Evolutionary conservation across 2,113 vertebrate species (phyloP).

Genomic region (Otocyon megalotis): DNA sequence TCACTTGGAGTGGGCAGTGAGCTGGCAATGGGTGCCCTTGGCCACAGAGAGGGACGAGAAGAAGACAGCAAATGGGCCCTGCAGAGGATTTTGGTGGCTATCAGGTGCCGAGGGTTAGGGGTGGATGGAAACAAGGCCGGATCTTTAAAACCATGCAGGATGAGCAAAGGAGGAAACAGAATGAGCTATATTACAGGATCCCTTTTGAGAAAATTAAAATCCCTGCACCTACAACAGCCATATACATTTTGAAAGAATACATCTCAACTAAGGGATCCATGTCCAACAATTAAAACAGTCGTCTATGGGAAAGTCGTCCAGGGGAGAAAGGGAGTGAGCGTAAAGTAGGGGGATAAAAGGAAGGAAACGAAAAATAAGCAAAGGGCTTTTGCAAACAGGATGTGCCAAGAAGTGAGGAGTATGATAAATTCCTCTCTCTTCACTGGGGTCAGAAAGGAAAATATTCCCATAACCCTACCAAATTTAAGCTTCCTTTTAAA

Average conservation of each 20-base stretch:
- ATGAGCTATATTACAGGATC: neutral
- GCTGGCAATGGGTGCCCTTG: neutral
- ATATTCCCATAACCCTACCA: neutral
- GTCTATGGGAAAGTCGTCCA: neutral
- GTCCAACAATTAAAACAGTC: neutral
- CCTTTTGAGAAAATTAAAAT: neutral
- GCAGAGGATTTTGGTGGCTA: neutral
- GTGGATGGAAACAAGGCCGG: accelerated
- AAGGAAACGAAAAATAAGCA: neutral
- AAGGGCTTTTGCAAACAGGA: neutral
- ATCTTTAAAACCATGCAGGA: neutral
- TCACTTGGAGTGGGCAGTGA: too few relatives aligned
- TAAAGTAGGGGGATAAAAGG: too few relatives aligned
- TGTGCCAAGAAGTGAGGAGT: too few relatives aligned
- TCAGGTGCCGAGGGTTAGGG: accelerated
- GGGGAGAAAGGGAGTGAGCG: too few relatives aligned
- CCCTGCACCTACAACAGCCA: neutral
- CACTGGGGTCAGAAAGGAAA: neutral
- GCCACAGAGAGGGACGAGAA: accelerated
- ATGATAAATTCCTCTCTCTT: neutral
- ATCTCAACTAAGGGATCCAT: neutral
- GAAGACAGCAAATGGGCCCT: accelerated
- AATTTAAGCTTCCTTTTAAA: neutral
- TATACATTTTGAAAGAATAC: neutral
- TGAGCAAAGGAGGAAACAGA: neutral